Evolutionary conservation across 2,113 vertebrate genomes (phyloP).

Genomic region (Toxotes chatareus): DNA sequence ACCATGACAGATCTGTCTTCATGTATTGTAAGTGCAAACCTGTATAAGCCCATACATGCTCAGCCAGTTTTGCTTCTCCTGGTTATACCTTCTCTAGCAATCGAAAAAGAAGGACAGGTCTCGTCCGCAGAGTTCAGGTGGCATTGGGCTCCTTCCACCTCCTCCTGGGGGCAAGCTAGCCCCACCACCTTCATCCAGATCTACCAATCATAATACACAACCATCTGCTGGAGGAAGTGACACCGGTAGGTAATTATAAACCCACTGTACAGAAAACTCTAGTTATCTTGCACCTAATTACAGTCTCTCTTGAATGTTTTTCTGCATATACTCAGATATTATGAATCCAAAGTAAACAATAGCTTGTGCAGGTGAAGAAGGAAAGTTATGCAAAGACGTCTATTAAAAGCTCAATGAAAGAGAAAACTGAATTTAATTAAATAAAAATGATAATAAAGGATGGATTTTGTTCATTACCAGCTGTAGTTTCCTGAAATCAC

Average conservation of each 20-base stretch:
- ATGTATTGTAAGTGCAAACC: background rate
- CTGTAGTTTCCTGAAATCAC: background rate
- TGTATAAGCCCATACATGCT: background rate
- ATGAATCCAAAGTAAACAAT: background rate
- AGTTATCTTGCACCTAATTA: background rate
- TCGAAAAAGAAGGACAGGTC: slow-evolving; percentile 90
- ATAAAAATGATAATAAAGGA: background rate
- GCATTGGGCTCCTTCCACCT: slow-evolving; percentile 91
- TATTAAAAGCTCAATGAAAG: background rate
- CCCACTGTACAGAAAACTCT: background rate
- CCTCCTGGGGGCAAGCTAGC: slow-evolving; percentile 91
- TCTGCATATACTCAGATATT: background rate
- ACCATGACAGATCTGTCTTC: background rate
- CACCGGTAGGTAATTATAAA: slow-evolving; percentile 74
- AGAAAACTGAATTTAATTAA: background rate
- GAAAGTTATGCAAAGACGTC: background rate
- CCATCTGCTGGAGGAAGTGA: slow-evolving; percentile 82
- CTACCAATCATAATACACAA: slow-evolving; percentile 85
- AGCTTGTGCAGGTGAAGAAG: background rate
- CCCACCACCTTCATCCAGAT: slow-evolving; percentile 83
- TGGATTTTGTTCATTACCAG: background rate
- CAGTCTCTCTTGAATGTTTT: background rate
- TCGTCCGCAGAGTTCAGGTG: slow-evolving; percentile 86
- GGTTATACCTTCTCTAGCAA: slow-evolving; percentile 82
- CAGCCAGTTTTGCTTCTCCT: background rate